A percentile compares a stretch with the other conserved stretches of the same genome.
phyloP scores from a whole-genome alignment of 2,113 vertebrate species.

The Turnix velox region DNA sequence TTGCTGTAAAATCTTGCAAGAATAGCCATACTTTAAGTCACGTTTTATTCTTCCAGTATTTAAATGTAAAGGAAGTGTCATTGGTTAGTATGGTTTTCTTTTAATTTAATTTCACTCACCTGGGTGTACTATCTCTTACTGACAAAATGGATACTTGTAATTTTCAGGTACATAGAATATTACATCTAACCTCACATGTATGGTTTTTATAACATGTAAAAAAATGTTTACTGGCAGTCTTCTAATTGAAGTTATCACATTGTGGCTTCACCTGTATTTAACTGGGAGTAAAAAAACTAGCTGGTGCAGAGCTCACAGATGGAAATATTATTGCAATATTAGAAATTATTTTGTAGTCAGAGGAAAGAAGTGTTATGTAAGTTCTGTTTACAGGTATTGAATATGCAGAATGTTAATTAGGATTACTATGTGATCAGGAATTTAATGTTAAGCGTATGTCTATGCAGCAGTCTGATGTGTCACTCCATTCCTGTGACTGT shows the following conservation, averaged over 20 bases:
- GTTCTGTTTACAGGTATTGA: background rate
- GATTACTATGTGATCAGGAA: background rate
- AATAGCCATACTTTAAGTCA: background rate
- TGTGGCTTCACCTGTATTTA: background rate
- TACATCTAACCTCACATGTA: background rate
- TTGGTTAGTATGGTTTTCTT: background rate
- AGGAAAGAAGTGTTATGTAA: background rate
- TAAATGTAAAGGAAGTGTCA: background rate
- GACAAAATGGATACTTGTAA: background rate
- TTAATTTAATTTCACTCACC: background rate
- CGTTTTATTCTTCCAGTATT: background rate
- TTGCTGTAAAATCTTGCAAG: background rate
- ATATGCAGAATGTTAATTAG: background rate
- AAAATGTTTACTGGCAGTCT: background rate
- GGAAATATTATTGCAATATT: background rate
- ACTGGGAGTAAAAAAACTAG: background rate
- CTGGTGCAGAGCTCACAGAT: background rate
- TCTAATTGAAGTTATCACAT: background rate
- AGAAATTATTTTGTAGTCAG: background rate
- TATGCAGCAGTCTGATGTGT: background rate
- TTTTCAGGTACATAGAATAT: background rate
- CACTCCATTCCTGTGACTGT: background rate
- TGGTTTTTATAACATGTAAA: background rate
- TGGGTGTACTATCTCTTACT: background rate
- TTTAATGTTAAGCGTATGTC: background rate